phyloP scores from a whole-genome alignment of 2,113 vertebrate species.

The Axis porcinus region DNA sequence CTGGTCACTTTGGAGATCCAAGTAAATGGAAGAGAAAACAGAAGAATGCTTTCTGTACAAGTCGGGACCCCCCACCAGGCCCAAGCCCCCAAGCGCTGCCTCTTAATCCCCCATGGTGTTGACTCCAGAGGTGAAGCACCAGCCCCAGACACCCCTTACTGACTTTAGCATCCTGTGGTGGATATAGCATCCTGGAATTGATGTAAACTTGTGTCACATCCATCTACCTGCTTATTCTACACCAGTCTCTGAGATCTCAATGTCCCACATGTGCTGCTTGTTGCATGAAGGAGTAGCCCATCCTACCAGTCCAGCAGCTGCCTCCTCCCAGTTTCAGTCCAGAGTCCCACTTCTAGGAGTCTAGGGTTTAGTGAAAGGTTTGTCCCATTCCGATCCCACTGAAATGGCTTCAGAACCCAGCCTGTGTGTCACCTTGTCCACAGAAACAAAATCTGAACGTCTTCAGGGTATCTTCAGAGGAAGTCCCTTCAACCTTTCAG shows the following conservation, averaged over 20 bases:
- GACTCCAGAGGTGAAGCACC: neutral
- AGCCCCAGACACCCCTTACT: neutral
- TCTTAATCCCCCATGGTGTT: neutral
- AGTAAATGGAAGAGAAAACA: neutral
- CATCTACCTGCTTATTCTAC: no score
- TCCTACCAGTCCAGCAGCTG: accelerated
- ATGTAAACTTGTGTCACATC: neutral
- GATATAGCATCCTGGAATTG: neutral
- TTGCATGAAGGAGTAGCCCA: neutral
- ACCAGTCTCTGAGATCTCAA: accelerated
- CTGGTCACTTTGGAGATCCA: neutral
- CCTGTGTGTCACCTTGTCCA: neutral
- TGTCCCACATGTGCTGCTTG: neutral
- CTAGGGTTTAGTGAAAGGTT: neutral
- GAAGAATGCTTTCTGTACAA: neutral
- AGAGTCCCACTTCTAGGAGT: neutral
- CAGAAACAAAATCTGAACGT: neutral
- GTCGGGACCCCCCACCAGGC: no score
- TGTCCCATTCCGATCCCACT: no score
- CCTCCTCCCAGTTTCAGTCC: neutral
- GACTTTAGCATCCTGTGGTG: neutral
- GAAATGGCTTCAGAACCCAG: neutral
- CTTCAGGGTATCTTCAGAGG: neutral
- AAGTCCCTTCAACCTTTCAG: neutral
- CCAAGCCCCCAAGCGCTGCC: accelerated